A percentile compares a stretch with the other conserved stretches of the same genome.
Evolutionary conservation across 2,797 vertebrate genomes (phyloP).

Genomic region (Squalus acanthias): DNA sequence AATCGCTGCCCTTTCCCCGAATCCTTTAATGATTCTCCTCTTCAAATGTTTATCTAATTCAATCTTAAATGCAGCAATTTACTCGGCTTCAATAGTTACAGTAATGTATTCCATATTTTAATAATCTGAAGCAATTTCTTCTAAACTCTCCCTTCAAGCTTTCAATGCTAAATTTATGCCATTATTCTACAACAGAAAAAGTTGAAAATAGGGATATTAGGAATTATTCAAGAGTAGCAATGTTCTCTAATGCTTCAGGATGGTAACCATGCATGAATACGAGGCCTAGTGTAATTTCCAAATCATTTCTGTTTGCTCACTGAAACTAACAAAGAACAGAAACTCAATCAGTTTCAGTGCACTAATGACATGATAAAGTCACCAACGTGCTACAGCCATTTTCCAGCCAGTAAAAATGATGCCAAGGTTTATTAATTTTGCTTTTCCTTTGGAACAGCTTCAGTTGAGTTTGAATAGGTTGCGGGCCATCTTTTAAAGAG

Average conservation of each 20-base stretch:
- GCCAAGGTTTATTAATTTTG: background rate
- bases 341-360: constrained; percentile 3
- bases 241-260: background rate
- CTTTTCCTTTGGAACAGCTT: too few relatives aligned
- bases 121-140: background rate
- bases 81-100: background rate
- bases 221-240: background rate
- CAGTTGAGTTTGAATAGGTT: background rate
- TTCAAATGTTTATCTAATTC: constrained; percentile 20
- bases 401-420: background rate
- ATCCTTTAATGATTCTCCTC: constrained; percentile 5
- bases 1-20: background rate
- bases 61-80: constrained; percentile 15
- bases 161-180: background rate
- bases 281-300: background rate
- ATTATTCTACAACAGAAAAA: background rate
- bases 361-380: background rate
- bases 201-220: background rate
- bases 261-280: background rate
- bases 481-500: background rate
- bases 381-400: background rate
- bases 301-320: constrained; percentile 15
- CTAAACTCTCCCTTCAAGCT: background rate
- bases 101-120: background rate
- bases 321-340: constrained; percentile 1